phyloP scores from a whole-genome alignment of 2,888 invertebrate species.

The Orchesellides sinensis region DNA sequence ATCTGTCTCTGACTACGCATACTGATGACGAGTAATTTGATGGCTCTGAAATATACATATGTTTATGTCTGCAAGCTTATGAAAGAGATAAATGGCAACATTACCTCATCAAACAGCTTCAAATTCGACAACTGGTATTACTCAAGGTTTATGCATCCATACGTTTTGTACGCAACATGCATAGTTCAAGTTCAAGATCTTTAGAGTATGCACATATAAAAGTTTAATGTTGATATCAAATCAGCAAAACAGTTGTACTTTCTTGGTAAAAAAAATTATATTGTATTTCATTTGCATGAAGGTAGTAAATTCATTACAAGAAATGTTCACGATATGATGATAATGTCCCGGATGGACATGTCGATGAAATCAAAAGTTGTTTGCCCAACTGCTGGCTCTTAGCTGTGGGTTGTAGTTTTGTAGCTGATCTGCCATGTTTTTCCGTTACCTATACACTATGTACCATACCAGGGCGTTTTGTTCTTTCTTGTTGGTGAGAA shows the following conservation, averaged over 20 bases:
- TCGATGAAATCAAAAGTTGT: slow-evolving; percentile 55
- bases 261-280: neutral
- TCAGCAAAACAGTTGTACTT: neutral
- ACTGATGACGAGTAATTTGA: slow-evolving; percentile 38
- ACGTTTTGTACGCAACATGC: neutral
- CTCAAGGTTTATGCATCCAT: no score
- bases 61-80: slow-evolving; percentile 20
- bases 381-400: slow-evolving; percentile 1
- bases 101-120: slow-evolving; percentile 56
- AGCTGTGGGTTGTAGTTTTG: neutral
- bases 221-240: neutral
- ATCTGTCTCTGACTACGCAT: slow-evolving; percentile 14
- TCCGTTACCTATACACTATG: neutral
- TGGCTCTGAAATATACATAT: slow-evolving; percentile 21
- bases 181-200: slow-evolving; percentile 53
- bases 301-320: slow-evolving; percentile 22
- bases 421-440: neutral
- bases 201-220: neutral
- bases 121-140: slow-evolving; percentile 49
- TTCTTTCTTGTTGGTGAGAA: neutral
- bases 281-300: slow-evolving; percentile 32
- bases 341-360: slow-evolving; percentile 16
- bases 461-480: neutral
- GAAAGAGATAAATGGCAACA: slow-evolving; percentile 57
- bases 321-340: slow-evolving; percentile 7